phyloP scores from a whole-genome alignment of 2,113 vertebrate species.

The Gila orcuttii region DNA sequence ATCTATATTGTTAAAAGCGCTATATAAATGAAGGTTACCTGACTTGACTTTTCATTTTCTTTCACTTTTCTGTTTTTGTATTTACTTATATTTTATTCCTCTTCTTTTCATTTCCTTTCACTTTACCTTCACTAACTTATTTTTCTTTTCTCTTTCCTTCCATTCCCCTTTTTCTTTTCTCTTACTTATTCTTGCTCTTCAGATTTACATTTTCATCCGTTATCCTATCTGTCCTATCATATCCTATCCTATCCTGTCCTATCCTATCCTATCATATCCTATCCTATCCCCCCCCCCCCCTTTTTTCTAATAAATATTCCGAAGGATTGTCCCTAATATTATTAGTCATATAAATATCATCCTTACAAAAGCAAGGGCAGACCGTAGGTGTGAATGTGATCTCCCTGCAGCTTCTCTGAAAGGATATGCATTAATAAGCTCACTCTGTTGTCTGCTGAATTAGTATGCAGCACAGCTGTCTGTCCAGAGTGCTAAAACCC shows the following conservation, averaged over 20 bases:
- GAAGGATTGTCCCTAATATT: neutral
- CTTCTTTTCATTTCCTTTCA: too few species aligned
- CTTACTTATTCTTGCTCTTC: neutral
- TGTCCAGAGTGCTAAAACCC: slow-evolving; percentile 46
- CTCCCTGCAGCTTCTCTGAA: slow-evolving; percentile 9
- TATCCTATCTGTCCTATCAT: neutral
- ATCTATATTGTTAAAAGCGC: too few species aligned
- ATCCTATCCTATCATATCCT: too few species aligned
- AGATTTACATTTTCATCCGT: too few species aligned
- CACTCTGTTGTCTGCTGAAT: slow-evolving; percentile 42
- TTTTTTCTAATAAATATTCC: neutral
- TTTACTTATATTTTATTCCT: too few species aligned
- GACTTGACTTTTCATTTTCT: too few species aligned
- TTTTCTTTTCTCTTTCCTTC: too few species aligned
- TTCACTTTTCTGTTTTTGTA: too few species aligned
- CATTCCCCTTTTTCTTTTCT: neutral
- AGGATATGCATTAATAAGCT: slow-evolving; percentile 52
- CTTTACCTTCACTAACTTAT: too few species aligned
- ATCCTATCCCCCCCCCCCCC: neutral
- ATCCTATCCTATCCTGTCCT: too few species aligned
- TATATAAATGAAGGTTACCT: too few species aligned
- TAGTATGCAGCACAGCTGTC: slow-evolving; percentile 50
- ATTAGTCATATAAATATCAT: slow-evolving; percentile 4
- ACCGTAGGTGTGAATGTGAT: slow-evolving; percentile 19
- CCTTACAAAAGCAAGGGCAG: neutral